Conservation (phyloP, 2,797 vertebrate species). For the Rhinoraja longicauda region DNA sequence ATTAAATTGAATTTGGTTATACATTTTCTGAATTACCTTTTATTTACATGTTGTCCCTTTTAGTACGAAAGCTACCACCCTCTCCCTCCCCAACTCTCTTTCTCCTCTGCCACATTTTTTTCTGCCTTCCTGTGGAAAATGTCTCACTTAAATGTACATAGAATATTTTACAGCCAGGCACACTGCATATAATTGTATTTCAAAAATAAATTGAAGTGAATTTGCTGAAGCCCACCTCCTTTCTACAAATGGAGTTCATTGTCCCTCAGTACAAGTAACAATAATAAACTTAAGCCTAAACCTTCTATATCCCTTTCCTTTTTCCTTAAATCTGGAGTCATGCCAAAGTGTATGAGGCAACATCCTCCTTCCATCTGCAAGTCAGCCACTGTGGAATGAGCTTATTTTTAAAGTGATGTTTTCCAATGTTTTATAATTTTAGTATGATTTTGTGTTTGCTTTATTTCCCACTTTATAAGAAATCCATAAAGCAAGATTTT, state of each 20-base stretch:
- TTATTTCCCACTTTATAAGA: background rate
- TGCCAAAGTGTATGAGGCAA: constrained; percentile 24
- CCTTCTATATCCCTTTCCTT: background rate
- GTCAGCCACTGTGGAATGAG: background rate
- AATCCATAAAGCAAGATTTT: background rate
- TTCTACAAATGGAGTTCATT: background rate
- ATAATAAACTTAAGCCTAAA: too few species aligned
- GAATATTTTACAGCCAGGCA: background rate
- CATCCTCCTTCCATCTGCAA: constrained; percentile 12
- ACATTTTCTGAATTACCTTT: background rate
- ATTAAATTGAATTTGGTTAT: background rate
- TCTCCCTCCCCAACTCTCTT: background rate
- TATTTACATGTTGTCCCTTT: background rate
- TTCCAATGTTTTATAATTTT: background rate
- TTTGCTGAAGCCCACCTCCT: constrained; percentile 1
- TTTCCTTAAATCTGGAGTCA: constrained; percentile 9
- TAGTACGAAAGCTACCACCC: background rate
- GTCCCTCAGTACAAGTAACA: too few species aligned
- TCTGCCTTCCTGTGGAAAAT: background rate
- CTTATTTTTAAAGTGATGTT: background rate
- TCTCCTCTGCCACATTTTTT: background rate
- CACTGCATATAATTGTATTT: background rate
- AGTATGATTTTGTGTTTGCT: background rate
- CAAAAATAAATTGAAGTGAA: constrained; percentile 6
- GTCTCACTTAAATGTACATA: background rate